Base-by-base conservation (phyloP, 1,140 invertebrate genomes). In the Trichonephila inaurata region DNA sequence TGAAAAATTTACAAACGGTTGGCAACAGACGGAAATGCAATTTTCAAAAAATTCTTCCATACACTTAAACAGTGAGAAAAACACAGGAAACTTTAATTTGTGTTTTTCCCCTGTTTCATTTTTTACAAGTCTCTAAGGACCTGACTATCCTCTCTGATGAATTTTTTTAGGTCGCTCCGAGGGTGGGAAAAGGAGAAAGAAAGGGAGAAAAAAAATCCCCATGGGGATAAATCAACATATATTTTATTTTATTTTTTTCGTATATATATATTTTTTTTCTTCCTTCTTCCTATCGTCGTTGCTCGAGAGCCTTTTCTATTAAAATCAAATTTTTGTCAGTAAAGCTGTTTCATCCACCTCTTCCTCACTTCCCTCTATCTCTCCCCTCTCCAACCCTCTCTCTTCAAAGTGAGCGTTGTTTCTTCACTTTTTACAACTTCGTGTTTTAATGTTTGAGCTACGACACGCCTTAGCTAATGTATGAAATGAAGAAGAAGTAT, bases 311-410 rank as follows among this genome's bases (percentile, higher is more conserved):
- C 69, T 66, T 93, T 93, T 93, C 92, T 93, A 93, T 93, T 93
- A 93, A 93, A 93, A 93, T 93, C 92, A 93, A 93, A 93, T 93
- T 93, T 93, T 93, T 93, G 83, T 93, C 83, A 93, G 92, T 86
- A 88, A 93, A 88, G 33, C 72, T 89, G 72, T 85, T 85, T 86
- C 89, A 69, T 89, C 44, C 44, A 8, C 19, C 51, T n/a, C 24
- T 90, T 28, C 62, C 40, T 60, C 72, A 0, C 61, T n/a, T n/a
- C 8, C 40, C 82, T 24, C 58, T 89, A n/a, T n/a, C 72, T 1
- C 61, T n/a, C 21, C 8, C 40, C 82, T 24, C 58, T 89, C 21
- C 33, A 10, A 19, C 18, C 21, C 44, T 40, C 44, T 28, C 24
- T n/a, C n/a, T 62, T 66, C 72, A 62, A 81, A 61, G 69, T 69